phyloP scores from a whole-genome alignment of 2,888 invertebrate species.

The Troides oblongomaculatus region DNA sequence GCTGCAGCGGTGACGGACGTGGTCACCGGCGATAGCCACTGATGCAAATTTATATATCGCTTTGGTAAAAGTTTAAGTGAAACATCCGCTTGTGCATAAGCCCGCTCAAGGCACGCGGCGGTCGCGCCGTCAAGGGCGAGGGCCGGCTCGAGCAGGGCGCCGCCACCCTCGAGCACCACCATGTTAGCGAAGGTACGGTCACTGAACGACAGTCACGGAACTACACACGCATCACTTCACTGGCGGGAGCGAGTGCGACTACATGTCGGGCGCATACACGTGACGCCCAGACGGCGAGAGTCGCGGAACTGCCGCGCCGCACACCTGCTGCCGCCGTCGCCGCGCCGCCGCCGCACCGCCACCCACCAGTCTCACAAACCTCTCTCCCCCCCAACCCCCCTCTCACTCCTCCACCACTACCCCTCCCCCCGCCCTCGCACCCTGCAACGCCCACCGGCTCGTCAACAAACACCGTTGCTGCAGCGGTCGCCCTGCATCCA shows the following conservation, averaged over 20 bases:
- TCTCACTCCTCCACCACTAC: slow-evolving; percentile 33
- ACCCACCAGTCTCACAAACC: slow-evolving; percentile 42
- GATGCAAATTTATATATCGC: slow-evolving; percentile 93
- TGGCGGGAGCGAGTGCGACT: slow-evolving; percentile 55
- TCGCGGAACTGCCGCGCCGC: slow-evolving; percentile 71
- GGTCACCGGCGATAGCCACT: slow-evolving; percentile 92
- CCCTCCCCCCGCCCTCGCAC: slow-evolving; percentile 45
- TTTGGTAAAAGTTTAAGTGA: slow-evolving; percentile 94
- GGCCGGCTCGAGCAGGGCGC: slow-evolving; percentile 78
- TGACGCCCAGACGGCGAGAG: slow-evolving; percentile 62
- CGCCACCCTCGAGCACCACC: slow-evolving; percentile 78
- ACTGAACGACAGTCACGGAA: slow-evolving; percentile 47
- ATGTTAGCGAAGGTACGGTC: slow-evolving; percentile 53
- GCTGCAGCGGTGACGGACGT: slow-evolving; percentile 70
- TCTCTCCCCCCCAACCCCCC: slow-evolving; percentile 33
- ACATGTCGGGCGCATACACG: slow-evolving; percentile 66
- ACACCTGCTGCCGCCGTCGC: slow-evolving; percentile 45
- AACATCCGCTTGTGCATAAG: slow-evolving; percentile 89
- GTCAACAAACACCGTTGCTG: slow-evolving; percentile 74
- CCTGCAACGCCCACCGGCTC: slow-evolving; percentile 49
- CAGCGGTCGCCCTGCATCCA: slow-evolving; percentile 69
- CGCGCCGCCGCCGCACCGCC: slow-evolving; percentile 37
- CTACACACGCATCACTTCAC: slow-evolving; percentile 56
- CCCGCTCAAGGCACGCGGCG: slow-evolving; percentile 86
- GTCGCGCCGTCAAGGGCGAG: slow-evolving; percentile 86